phyloP scores from a whole-genome alignment of 2,113 vertebrate genomes.

The Noturus placidus region DNA sequence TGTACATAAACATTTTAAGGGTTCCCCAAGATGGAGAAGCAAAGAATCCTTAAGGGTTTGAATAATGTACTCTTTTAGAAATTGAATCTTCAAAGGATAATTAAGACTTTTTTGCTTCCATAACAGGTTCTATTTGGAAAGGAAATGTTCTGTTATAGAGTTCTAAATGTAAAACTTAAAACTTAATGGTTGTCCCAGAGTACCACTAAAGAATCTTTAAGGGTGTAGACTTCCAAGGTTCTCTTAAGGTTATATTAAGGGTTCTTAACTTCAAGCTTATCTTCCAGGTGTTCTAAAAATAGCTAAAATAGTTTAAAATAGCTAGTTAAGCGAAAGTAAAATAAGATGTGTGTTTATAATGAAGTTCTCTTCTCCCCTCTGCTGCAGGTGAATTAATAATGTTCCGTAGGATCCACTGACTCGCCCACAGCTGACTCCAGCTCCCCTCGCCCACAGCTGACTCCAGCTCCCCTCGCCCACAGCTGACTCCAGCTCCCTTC shows the following conservation, averaged over 20 bases:
- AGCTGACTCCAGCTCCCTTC: not conserved
- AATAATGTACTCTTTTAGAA: not conserved
- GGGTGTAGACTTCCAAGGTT: not conserved
- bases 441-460: no score
- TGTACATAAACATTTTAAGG: not conserved
- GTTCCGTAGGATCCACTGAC: slow-evolving; percentile 8
- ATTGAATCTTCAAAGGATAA: not conserved
- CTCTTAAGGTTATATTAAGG: not conserved
- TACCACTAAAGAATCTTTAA: not conserved
- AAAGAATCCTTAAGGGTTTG: not conserved
- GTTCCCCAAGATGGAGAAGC: not conserved
- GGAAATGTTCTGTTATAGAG: not conserved
- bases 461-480: not conserved
- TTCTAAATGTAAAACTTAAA: not conserved
- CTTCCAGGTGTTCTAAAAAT: not conserved
- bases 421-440: not conserved
- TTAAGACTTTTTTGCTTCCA: not conserved
- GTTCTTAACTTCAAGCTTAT: not conserved
- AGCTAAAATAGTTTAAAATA: no score
- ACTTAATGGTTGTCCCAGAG: not conserved
- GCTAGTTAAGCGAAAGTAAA: not conserved
- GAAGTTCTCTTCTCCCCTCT: not conserved
- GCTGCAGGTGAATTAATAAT: slow-evolving; percentile 25
- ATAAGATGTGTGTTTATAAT: not conserved
- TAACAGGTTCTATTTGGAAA: not conserved